Percentiles rank a stretch among this genome's conserved stretches.
phyloP scores from a whole-genome alignment of 2,888 invertebrate species.

The Microplitis manilae region DNA sequence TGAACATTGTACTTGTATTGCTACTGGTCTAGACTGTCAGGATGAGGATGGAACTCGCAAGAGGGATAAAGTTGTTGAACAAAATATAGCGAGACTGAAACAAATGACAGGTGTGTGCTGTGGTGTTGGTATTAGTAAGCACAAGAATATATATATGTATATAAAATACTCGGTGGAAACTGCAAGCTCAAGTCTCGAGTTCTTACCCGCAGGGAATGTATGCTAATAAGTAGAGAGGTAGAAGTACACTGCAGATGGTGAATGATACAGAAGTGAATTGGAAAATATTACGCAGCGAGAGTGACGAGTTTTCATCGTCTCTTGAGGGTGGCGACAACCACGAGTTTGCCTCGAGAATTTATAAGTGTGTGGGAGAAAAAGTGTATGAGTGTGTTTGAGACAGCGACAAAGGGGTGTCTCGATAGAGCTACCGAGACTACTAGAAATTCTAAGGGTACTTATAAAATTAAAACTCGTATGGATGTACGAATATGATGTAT shows the following conservation, averaged over 20 bases:
- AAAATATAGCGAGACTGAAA: conserved; percentile 19
- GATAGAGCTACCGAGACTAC: conserved; percentile 27
- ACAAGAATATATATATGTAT: background rate
- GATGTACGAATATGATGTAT: background rate
- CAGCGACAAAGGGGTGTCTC: conserved; percentile 20
- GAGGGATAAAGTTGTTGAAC: conserved; percentile 20
- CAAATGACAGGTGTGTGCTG: conserved; percentile 10
- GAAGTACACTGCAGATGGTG: conserved; percentile 18
- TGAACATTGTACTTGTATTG: background rate
- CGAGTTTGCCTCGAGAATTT: conserved; percentile 7
- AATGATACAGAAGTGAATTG: conserved; percentile 1
- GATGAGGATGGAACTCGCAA: conserved; percentile 21
- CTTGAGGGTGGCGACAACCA: conserved; percentile 20
- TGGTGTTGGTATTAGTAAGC: background rate
- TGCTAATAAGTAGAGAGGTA: conserved; percentile 46
- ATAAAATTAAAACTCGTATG: background rate
- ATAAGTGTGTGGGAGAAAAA: background rate
- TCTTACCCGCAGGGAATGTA: conserved; percentile 40
- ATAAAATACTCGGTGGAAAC: conserved; percentile 35
- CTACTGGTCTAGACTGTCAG: background rate
- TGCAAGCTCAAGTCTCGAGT: conserved; percentile 48
- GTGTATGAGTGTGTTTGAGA: conserved; percentile 8
- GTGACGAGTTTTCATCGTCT: conserved; percentile 15
- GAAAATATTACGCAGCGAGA: conserved; percentile 21
- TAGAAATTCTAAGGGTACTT: conserved; percentile 24